Percentiles rank a stretch among this genome's conserved stretches.
These are phyloP conservation scores for Mycteria americana DNA, from an alignment of 2,797 vertebrate genomes.

Conservation along the genomic window DNA sequence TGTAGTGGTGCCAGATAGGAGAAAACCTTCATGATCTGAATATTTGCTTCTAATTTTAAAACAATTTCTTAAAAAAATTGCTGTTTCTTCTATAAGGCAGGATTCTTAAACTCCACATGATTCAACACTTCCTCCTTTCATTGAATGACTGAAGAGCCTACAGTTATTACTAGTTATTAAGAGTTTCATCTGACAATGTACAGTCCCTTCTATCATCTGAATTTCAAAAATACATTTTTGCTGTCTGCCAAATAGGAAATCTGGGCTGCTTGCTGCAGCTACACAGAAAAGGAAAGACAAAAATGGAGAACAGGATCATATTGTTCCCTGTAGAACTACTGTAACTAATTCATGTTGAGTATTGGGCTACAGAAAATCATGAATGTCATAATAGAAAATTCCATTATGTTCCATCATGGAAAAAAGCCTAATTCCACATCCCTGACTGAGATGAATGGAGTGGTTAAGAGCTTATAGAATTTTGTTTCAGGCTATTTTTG, in stretches of 20 bases:
- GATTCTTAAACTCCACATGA: neutral
- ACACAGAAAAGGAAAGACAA: neutral
- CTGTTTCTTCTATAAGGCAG: neutral
- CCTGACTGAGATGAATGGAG: neutral
- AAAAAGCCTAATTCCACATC: neutral
- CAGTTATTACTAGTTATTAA: neutral
- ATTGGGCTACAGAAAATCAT: neutral
- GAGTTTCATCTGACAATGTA: neutral
- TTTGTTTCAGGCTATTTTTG: neutral
- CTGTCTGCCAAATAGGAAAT: neutral
- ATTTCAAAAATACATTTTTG: neutral
- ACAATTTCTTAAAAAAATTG: neutral
- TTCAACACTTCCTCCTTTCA: neutral
- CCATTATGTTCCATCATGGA: neutral
- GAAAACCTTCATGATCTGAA: neutral
- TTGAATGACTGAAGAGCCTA: neutral
- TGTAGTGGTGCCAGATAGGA: neutral
- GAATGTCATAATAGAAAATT: neutral
- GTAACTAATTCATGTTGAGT: neutral
- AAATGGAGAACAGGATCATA: neutral
- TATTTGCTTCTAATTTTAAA: neutral
- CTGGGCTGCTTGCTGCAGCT: neutral
- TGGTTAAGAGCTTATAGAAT: neutral
- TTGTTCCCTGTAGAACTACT: neutral
- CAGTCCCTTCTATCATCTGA: neutral